Base-by-base conservation (phyloP, 2,888 invertebrate species). In the Autographa pulchrina region DNA sequence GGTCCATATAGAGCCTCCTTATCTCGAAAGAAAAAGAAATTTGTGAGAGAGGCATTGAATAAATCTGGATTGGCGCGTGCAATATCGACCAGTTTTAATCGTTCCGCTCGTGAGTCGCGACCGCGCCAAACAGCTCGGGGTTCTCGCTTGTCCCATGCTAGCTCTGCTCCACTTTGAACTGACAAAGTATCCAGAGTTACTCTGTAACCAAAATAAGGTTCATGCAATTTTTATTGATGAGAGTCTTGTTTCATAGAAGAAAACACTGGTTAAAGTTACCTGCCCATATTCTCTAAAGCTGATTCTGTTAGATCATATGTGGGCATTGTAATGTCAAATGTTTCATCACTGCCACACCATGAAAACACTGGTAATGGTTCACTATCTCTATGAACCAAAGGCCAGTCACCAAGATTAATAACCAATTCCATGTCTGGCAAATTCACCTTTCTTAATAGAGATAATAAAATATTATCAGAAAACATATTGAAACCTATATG, bases 401-500 rank as follows among this genome's bases (percentile, higher is more conserved):
- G 99, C 99, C 99, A 99, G 92, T 99, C 99, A 18, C 99, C 99
- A 16, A 99, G 96, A 94, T 99, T 99, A 62, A 98, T 96, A 81
- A 99, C 97, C 86, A 99, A 97, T 92, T 99, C 99, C 85, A 98
- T 94, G 92, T 99, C 98, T 6, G 99, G 99, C 67, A 99, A 91
- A 31, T 93, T 85, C 31, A 98, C 97, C 96, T 99, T 98, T 80
- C 99, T 96, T 16, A 97, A 92, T 63, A 99, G 90, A 0, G 98
- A 99, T 61, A 98, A 91, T 38, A 99, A 92, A 72, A 99, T 97
- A 60, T 97, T 97, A 93, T 99, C 99, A 93, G 98, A 97, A 94
- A 99, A 99, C 97, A 99, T 98, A 91, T 99, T 99, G 91, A 99
- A 99, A 0, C 99, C 99, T 14, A 99, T 98, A 96, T 99, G 98